Evolutionary conservation across 1,140 invertebrate species (phyloP), one percentile per base, ranked within the genome.

Genomic region (Bombus turneri): DNA sequence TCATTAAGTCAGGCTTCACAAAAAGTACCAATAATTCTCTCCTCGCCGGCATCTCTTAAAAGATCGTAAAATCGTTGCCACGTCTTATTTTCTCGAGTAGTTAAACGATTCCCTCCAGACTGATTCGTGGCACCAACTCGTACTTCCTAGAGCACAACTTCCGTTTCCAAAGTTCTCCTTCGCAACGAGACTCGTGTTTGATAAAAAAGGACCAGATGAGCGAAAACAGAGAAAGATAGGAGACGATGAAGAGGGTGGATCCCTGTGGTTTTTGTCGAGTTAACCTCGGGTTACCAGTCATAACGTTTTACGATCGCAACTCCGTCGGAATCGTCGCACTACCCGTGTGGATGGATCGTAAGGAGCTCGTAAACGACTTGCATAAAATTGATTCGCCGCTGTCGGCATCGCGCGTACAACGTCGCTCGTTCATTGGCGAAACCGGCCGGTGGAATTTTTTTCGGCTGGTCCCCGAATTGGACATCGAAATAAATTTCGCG

Each of bases 321-420:
- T 75, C 43, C 43, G 71, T 1, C 3, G 66, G 73, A 86, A 87
- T 86, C 53, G 78, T 43, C 41, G 62, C 28, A 13, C 71, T 53
- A 69, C 73, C 57, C 78, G 68, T 37, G 80, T 39, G 81, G 66
- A 81, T 66, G 37, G 78, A 77, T 85, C 86, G 77, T 87, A 90
- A 89, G 86, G 81, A 89, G 88, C 85, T 92, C 88, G 87, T 92
- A 92, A 93, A 92, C 86, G 91, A 91, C 85, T 88, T 85, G 88
- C 87, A 89, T 91, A 87, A 92, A 93, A 92, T 92, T 91, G 88
- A 93, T 92, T 92, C 86, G 87, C 83, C 85, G 74, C 71, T 73
- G 82, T 86, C 74, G 80, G 74, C 59, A 37, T 78, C 37, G 75
- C 3, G 71, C 22, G 43, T 62, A 75, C 68, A 62, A 85, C 62